Evolutionary conservation across 2,888 invertebrate species (phyloP), one percentile per base, ranked within the genome.

Genomic region (Lithophane leautieri): DNA sequence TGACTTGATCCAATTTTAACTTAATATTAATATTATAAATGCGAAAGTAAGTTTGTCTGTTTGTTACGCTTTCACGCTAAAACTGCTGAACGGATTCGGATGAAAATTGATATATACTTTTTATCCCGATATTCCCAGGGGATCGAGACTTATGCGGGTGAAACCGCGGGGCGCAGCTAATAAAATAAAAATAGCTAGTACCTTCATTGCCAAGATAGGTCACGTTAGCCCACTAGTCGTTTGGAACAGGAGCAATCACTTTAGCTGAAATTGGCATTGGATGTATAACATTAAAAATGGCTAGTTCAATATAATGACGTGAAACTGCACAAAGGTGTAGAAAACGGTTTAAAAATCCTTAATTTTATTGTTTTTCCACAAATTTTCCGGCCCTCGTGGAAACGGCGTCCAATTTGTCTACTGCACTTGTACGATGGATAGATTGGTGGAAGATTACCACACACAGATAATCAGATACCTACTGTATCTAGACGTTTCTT

Each of bases 341-440:
- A 40, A 63, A 34, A 42, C 34, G 6, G n/a, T 44, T 34, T 2
- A 34, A 50, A 65, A 65, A 50, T 9, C 19, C 12, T 28, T 28
- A 9, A 8, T 61, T 28, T 16, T 28, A 6, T 25, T 16, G 25
- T 61, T 70, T 60, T 42, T 0, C 19, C 40, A 40, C 11, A 68
- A 63, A 70, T 34, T 25, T 61, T 68, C 60, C 61, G 28, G 28
- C 22, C 25, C 12, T 42, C 16, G 11, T 62, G 56, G 72, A 56
- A 73, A 63, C 11, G 11, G 63, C n/a, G 44, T 70, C 42, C 66
- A 76, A 80, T 83, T 60, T 54, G 66, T 81, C 72, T 58, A 42
- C 52, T 67, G 76, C 85, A 81, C 85, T 84, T 85, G 63, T 84
- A 84, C 40, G 72, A 81, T 52, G n/a, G 52, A 52, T 52, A 52